Evolutionary conservation across 2,888 invertebrate genomes (phyloP).

Genomic region (Heliconius charithonia): DNA sequence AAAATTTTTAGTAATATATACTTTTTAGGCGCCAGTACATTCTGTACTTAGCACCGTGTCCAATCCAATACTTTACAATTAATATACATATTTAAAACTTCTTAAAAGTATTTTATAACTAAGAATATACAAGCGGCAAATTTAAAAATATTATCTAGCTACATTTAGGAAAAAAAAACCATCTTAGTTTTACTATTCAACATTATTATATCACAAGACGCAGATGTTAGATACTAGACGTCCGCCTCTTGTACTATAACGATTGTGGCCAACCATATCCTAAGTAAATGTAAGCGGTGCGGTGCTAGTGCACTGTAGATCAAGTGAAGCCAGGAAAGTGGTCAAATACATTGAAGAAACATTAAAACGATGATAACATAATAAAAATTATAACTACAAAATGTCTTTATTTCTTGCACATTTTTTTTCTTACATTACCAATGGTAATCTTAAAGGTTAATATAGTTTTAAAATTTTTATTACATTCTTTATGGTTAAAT

Average conservation of each 20-base stretch:
- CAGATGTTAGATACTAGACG: neutral
- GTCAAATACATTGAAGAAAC: neutral
- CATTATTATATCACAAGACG: neutral
- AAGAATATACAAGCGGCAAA: too few relatives aligned
- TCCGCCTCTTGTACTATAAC: slow-evolving; percentile 4
- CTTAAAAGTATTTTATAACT: too few relatives aligned
- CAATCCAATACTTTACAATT: too few relatives aligned
- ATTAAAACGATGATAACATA: neutral
- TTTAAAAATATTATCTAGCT: neutral
- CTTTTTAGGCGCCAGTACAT: neutral
- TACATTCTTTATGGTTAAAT: too few relatives aligned
- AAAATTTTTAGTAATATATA: neutral
- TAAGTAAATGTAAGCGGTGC: slow-evolving; percentile 1
- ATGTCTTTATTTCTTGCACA: neutral
- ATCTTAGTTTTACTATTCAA: neutral
- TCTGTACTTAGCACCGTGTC: neutral
- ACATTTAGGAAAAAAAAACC: too few relatives aligned
- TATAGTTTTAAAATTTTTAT: neutral
- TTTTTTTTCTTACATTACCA: neutral
- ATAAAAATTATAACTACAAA: neutral
- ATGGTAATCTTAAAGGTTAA: neutral
- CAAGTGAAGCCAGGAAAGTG: neutral
- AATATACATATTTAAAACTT: too few relatives aligned
- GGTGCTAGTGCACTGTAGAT: neutral
- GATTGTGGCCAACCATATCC: neutral